Conservation (phyloP, 2,113 vertebrate genomes). For the Poecilia latipinna region DNA sequence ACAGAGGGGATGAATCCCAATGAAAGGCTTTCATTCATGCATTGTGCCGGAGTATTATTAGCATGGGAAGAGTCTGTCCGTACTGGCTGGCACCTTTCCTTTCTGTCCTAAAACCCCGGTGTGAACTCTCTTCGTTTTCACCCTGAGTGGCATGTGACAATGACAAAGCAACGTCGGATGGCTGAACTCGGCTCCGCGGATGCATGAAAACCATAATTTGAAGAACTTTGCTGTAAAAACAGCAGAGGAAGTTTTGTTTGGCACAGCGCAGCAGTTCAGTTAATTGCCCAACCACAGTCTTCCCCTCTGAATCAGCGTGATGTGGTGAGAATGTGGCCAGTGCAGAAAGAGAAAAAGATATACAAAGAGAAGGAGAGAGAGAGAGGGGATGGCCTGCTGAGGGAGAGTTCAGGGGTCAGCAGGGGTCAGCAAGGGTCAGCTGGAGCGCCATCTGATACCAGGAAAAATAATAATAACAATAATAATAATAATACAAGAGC, state of each 20-base stretch:
- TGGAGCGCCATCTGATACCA: conserved; percentile 63
- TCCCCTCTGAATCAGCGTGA: conserved; percentile 74
- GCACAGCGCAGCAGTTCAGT: conserved; percentile 66
- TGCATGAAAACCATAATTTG: conserved; percentile 79
- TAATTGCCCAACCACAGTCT: conserved; percentile 81
- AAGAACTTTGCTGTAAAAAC: conserved; percentile 79
- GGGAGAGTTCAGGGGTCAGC: conserved; percentile 62
- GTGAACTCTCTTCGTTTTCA: conserved; percentile 32
- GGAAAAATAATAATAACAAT: conserved; percentile 16
- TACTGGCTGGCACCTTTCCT: conserved; percentile 35
- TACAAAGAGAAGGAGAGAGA: conserved; percentile 11
- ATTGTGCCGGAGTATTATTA: conserved; percentile 40
- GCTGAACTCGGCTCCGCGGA: conserved; percentile 48
- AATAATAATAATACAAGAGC: conserved; percentile 25
- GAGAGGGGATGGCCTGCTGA: conserved; percentile 41
- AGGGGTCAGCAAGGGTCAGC: conserved; percentile 64
- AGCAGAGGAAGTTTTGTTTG: conserved; percentile 83
- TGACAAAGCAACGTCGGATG: conserved; percentile 63
- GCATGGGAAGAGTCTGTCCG: conserved; percentile 28
- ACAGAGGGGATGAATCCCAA: conserved; percentile 14
- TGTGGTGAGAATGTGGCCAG: conserved; percentile 66
- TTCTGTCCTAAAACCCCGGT: conserved; percentile 20
- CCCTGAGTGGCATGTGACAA: conserved; percentile 52
- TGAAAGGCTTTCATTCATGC: conserved; percentile 63
- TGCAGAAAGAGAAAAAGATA: conserved; percentile 35